These are phyloP conservation scores for Hippotragus niger DNA, from an alignment of 2,113 vertebrate genomes.

Conservation along the genomic window DNA sequence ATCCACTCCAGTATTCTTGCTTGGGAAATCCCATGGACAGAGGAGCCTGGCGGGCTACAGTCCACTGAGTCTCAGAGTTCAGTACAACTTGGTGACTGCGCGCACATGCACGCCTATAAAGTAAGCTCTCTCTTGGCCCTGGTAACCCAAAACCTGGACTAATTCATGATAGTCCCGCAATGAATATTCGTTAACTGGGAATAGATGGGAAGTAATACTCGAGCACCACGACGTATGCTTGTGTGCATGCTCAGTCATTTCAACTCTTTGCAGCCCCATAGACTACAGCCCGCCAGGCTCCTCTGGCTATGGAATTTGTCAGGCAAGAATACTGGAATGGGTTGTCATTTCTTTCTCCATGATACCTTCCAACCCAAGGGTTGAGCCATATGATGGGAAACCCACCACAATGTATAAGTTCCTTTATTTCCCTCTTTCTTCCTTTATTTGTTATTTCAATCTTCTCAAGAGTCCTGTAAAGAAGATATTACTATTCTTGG, in stretches of 20 bases:
- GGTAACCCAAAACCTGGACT: background rate
- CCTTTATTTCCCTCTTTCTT: background rate
- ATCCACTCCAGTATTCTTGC: background rate
- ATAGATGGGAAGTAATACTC: background rate
- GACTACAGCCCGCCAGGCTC: background rate
- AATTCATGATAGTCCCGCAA: background rate
- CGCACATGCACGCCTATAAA: accelerated
- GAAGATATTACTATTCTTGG: background rate
- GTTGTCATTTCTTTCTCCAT: background rate
- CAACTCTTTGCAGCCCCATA: background rate
- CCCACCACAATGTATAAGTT: background rate
- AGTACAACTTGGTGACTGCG: background rate
- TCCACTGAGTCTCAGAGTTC: background rate
- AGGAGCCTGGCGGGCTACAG: background rate
- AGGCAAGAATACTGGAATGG: background rate
- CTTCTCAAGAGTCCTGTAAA: background rate
- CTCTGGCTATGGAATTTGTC: background rate
- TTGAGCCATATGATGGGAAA: background rate
- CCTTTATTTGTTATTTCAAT: background rate
- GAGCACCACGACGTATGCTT: background rate
- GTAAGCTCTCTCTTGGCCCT: background rate
- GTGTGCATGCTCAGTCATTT: background rate
- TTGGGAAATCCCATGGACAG: background rate
- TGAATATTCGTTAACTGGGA: background rate
- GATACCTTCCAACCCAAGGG: background rate